phyloP scores from a whole-genome alignment of 2,797 vertebrate species.

The Hybognathus amarus region DNA sequence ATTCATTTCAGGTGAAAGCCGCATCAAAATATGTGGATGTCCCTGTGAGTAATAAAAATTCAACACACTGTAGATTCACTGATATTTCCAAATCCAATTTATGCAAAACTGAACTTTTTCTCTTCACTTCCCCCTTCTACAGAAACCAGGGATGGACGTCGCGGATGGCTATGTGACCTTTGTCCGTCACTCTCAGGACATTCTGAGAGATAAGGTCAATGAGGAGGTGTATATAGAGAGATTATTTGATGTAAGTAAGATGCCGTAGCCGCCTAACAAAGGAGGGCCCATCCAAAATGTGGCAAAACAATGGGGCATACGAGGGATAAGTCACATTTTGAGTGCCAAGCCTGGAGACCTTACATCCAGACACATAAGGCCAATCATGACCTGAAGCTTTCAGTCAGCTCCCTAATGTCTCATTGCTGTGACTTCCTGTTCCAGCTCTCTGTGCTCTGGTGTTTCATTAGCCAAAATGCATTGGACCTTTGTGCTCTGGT shows the following conservation, averaged over 20 bases:
- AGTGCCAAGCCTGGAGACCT: slow-evolving; percentile 74
- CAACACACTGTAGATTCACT: neutral
- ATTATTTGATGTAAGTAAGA: slow-evolving; percentile 99
- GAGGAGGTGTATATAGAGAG: slow-evolving; percentile 99
- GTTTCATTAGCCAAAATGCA: slow-evolving; percentile 82
- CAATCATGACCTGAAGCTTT: slow-evolving; percentile 70
- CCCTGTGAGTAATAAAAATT: slow-evolving; percentile 86
- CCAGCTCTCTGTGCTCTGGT: slow-evolving; percentile 83
- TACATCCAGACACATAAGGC: slow-evolving; percentile 71
- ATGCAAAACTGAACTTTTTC: slow-evolving; percentile 30
- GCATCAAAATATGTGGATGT: slow-evolving; percentile 99
- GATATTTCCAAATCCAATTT: neutral
- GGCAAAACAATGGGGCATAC: slow-evolving; percentile 97
- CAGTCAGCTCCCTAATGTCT: slow-evolving; percentile 76
- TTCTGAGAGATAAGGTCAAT: slow-evolving; percentile 99
- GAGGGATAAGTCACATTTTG: slow-evolving; percentile 99
- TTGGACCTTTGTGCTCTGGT: slow-evolving; percentile 79
- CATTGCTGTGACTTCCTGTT: slow-evolving; percentile 76
- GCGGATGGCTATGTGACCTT: slow-evolving; percentile 99
- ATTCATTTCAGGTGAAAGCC: slow-evolving; percentile 92
- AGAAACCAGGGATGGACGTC: slow-evolving; percentile 99
- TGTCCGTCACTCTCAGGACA: slow-evolving; percentile 99
- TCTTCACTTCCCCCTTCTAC: slow-evolving; percentile 64
- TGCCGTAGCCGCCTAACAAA: slow-evolving; percentile 93
- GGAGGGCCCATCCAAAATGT: slow-evolving; percentile 97